phyloP scores from a whole-genome alignment of 2,888 invertebrate genomes.

The Drosophila diplacantha region DNA sequence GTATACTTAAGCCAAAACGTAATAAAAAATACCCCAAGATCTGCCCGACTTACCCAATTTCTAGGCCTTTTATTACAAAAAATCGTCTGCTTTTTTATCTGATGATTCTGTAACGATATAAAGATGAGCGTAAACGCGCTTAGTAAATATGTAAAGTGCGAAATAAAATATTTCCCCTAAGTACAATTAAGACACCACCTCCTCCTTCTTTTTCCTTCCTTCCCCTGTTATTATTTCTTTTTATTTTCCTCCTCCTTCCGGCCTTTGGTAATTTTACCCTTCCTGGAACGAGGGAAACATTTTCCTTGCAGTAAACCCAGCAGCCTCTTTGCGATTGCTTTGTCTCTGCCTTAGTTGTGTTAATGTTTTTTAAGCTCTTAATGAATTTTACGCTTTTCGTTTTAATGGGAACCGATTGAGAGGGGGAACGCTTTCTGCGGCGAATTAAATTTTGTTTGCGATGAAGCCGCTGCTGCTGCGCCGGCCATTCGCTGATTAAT shows the following conservation, averaged over 20 bases:
- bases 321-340: conserved; percentile 13
- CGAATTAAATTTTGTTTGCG: conserved; percentile 26
- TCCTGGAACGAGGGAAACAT: conserved; percentile 5
- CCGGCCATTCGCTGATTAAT: conserved; percentile 61
- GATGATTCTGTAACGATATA: conserved; percentile 11
- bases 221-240: neutral
- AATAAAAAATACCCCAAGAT: no score
- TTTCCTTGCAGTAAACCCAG: neutral
- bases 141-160: conserved; percentile 3
- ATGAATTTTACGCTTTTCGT: conserved; percentile 11
- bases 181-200: neutral
- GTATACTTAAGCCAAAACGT: no score
- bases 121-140: neutral
- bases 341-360: conserved; percentile 19
- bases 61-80: neutral
- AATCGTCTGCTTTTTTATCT: neutral
- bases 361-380: conserved; percentile 19
- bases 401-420: conserved; percentile 7
- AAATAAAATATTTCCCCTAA: conserved; percentile 4
- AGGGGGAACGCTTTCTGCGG: conserved; percentile 8
- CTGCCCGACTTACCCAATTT: conserved; percentile 7
- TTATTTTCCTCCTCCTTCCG: no score
- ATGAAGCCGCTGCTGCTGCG: neutral
- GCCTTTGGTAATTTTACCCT: neutral
- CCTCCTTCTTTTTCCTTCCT: no score